These are phyloP conservation scores for Reticulitermes lucifugus DNA, from an alignment of 2,888 invertebrate species.

Conservation along the genomic window DNA sequence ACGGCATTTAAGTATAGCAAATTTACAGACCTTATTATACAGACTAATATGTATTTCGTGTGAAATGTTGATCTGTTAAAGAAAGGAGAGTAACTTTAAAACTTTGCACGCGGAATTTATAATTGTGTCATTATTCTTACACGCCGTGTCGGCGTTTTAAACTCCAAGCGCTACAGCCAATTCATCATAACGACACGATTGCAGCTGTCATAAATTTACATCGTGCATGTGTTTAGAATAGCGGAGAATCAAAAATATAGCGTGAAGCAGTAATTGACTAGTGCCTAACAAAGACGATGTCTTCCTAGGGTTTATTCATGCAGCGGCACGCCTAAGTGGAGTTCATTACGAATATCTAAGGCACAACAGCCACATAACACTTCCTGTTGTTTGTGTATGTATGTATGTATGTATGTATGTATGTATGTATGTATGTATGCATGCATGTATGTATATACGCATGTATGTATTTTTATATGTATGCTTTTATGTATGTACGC, in stretches of 20 bases:
- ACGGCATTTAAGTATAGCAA: slow-evolving; percentile 26
- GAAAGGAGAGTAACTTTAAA: background rate
- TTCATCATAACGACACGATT: slow-evolving; percentile 33
- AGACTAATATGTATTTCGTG: slow-evolving; percentile 9
- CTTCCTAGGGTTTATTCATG: background rate
- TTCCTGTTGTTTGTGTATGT: no score
- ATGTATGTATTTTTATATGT: no score
- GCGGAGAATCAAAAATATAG: background rate
- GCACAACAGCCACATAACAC: no score
- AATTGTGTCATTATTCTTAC: slow-evolving; percentile 38
- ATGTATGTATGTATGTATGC: no score
- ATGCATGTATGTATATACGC: no score
- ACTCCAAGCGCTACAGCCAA: background rate
- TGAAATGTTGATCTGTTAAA: background rate
- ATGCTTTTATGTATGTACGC: no score
- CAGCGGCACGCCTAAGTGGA: no score
- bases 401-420: no score
- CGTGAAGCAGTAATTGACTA: background rate
- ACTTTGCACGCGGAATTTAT: background rate
- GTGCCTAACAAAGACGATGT: background rate
- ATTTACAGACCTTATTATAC: slow-evolving; percentile 13
- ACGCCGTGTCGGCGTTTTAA: slow-evolving; percentile 8
- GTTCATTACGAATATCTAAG: no score
- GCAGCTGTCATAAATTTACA: slow-evolving; percentile 21
- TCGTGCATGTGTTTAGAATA: background rate